Base-by-base conservation (phyloP, 2,113 vertebrate genomes). In the Thamnaconus septentrionalis region DNA sequence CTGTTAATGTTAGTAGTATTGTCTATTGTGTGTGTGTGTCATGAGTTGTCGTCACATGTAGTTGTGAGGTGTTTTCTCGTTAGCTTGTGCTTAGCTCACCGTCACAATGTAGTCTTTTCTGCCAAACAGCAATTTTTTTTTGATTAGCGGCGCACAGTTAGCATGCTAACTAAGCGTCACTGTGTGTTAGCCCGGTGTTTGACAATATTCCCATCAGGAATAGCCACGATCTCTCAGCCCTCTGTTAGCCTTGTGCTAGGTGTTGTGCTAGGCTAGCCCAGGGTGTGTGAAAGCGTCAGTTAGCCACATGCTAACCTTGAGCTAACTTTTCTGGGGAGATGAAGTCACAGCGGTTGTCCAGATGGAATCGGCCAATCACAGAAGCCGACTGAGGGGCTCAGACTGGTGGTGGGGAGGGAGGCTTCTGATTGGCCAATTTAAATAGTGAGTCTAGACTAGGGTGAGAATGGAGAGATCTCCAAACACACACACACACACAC, bases 371-470 rank as follows among this genome's bases (percentile, higher is more conserved):
- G 53, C 56, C 46, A 66, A 66, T 81, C 66, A 71, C 10, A 77
- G 69, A 18, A 42, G 46, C 57, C 6, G n/a, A 52, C 51, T 53
- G n/a, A 57, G 39, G 56, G 45, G 39, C 51, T 66, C 59, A 31
- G 59, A 56, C 10, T 68, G 53, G 60, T 50, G n/a, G 7, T 8
- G 46, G 53, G 41, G 55, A 78, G 46, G 69, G 76, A 80, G 71
- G 72, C 59, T 52, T 80, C 52, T 76, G 67, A 85, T 81, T 79
- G 80, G 78, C 80, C 66, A 69, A 73, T 76, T 77, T 64, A 65
- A 80, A 85, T 76, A 80, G 69, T 74, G 80, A 79, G 75, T 79
- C 77, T 71, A 83, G 78, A 83, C 18, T 31, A 31, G 18, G n/a
- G 44, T 64, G 81, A 80, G 78, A 72, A 66, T 78, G 66, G 50